Base-by-base conservation (phyloP, 2,888 invertebrate species). In the Omphaloscelis lunosa region DNA sequence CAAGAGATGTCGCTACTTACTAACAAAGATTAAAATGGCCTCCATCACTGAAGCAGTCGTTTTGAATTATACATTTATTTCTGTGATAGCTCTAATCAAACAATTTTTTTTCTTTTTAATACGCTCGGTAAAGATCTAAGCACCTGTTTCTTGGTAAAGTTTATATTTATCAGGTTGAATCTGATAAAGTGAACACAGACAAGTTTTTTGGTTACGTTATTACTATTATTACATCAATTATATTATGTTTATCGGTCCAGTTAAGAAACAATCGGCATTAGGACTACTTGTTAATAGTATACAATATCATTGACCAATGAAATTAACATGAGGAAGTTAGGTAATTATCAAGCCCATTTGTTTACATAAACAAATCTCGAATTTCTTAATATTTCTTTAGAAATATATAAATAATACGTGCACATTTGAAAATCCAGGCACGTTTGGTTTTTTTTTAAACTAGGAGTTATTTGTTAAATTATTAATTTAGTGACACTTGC, bases 1-100 rank as follows among this genome's bases (percentile, higher is more conserved):
- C 29, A 69, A 79, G 12, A 88, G 88, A 89, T 89, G 88, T 76
- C 88, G 81, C 84, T 88, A 73, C 67, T 75, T 88, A 73, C 67
- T 75, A 4, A 56, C 12, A 0, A 41, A 17, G 39, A 51, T 29
- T 68, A 15, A 58, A 45, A 48, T 48, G 1, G 12, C 61, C 51
- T 58, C 7, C 41, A 23, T 0, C 0, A 0, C 0, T 0, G 12
- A 15, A 1, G 20, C 9, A 17, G 20, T 2, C 15, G 20, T 29
- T 2, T 0, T 15, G 12, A 20, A 5, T 6, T 56, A n/a, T 20
- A 59, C 9, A 39, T 58, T 23, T 23, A n/a, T 39, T 23, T 27
- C 17, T 34, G 6, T 0, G 17, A 12, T 17, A 23, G 0, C 39
- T 29, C 9, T 29, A 23, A 1, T 45, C 12, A 41, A 20, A 20